phyloP scores from a whole-genome alignment of 2,888 invertebrate species.

The Arge pagana region DNA sequence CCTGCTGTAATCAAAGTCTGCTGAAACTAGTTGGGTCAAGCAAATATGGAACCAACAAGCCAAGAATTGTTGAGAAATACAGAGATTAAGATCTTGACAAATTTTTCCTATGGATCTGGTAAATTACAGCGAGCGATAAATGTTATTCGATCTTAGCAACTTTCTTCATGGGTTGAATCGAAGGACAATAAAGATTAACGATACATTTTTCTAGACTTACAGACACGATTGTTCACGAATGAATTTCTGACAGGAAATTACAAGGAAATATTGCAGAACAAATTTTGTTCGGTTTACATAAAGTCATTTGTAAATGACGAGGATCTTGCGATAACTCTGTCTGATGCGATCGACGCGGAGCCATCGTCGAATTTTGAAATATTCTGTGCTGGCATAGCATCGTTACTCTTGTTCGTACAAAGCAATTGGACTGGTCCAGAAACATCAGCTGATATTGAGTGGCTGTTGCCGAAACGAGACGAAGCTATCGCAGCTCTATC shows the following conservation, averaged over 20 bases:
- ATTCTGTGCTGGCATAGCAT: conserved; percentile 66
- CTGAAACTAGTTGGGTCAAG: no score
- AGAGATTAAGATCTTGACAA: no score
- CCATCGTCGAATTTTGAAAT: conserved; percentile 52
- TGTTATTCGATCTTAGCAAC: no score
- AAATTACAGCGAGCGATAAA: no score
- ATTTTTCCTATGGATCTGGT: no score
- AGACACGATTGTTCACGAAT: no score
- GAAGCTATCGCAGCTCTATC: conserved; percentile 49
- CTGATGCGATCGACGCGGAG: conserved; percentile 28
- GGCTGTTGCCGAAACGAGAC: conserved; percentile 36
- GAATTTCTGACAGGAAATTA: conserved; percentile 29
- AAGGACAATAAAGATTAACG: no score
- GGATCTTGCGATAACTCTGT: conserved; percentile 30
- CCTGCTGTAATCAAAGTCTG: no score
- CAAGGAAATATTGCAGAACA: conserved; percentile 17
- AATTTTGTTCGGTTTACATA: conserved; percentile 22
- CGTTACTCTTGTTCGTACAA: conserved; percentile 76
- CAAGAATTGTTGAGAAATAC: no score
- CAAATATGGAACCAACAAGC: no score
- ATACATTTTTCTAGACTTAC: no score
- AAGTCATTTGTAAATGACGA: conserved; percentile 12
- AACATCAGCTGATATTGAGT: conserved; percentile 47
- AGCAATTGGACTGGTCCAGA: conserved; percentile 82
- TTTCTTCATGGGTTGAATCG: no score